Evolutionary conservation across 2,888 invertebrate genomes (phyloP), one percentile per base, ranked within the genome.

Genomic region (Eupithecia exiguata): DNA sequence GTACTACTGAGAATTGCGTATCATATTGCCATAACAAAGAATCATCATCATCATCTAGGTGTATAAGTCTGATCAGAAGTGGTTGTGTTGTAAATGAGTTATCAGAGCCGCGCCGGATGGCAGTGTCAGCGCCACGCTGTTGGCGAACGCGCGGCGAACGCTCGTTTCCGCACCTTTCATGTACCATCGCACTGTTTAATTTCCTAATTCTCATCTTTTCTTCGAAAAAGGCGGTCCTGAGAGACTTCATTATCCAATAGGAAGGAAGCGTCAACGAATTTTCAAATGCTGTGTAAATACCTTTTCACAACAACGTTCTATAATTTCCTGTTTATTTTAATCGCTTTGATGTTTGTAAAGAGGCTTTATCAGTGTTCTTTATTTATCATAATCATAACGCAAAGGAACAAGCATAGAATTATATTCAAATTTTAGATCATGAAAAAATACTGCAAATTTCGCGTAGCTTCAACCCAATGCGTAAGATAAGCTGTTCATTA

Each of bases 291-390:
- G 81, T 77, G 81, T 80, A 80, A 82, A 81, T 82, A 84, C 80
- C 81, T 87, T 83, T 84, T 82, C 84, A 89, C 87, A 89, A 91
- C 89, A 89, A 88, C 87, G 88, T 84, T 86, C 86, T 83, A 91
- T 90, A 92, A 93, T 93, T 93, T 93, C 93, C 93, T 92, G 92
- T 91, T 89, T 87, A 85, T 88, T 88, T 89, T 88, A 92, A 91
- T 89, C 86, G 87, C 90, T 92, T 92, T 91, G 88, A 92, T 87
- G 87, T 82, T 86, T 84, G 84, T 89, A 90, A 90, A 90, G 89
- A 86, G 87, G 88, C 87, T 77, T 90, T 83, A 84, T 84, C 84
- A 86, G 81, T 21, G 84, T 83, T 83, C 82, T 83, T 80, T 83
- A 80, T 81, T 82, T 81, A 79, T 82, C 80, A 83, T 30, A 16